Conservation (phyloP, 1,140 invertebrate species). For the Camponotus pennsylvanicus region DNA sequence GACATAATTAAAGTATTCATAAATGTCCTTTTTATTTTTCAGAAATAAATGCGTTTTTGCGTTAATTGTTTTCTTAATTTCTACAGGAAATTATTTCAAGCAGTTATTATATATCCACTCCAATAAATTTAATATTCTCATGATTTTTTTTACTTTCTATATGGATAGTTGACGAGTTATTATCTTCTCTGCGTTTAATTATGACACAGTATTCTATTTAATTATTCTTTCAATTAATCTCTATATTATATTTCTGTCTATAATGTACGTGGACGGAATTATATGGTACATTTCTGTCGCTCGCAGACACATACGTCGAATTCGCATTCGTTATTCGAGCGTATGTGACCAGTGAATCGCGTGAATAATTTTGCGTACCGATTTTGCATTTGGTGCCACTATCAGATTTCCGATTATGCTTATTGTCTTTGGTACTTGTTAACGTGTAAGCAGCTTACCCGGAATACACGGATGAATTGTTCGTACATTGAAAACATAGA, state of each 20-base stretch:
- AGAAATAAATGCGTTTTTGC: background rate
- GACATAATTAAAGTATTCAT: background rate
- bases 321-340: conserved; percentile 28
- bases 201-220: conserved; percentile 1
- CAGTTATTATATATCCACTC: background rate
- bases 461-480: conserved; percentile 7
- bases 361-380: conserved; percentile 39
- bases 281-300: conserved; percentile 25
- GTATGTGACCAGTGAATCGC: conserved; percentile 29
- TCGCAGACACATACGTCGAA: background rate
- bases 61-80: background rate
- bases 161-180: background rate
- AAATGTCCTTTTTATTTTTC: background rate
- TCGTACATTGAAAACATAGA: background rate
- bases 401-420: conserved; percentile 31
- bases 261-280: conserved; percentile 4
- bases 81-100: background rate
- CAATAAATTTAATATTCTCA: conserved; percentile 2
- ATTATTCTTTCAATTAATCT: conserved; percentile 47
- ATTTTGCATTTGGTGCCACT: conserved; percentile 32
- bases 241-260: conserved; percentile 31
- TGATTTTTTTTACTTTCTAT: background rate
- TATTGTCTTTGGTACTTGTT: conserved; percentile 52
- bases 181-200: conserved; percentile 37
- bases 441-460: conserved; percentile 47